A percentile compares a stretch with the other conserved stretches of the same genome.
Conservation (phyloP, 2,797 vertebrate genomes). For the Enteromius argenteus region DNA sequence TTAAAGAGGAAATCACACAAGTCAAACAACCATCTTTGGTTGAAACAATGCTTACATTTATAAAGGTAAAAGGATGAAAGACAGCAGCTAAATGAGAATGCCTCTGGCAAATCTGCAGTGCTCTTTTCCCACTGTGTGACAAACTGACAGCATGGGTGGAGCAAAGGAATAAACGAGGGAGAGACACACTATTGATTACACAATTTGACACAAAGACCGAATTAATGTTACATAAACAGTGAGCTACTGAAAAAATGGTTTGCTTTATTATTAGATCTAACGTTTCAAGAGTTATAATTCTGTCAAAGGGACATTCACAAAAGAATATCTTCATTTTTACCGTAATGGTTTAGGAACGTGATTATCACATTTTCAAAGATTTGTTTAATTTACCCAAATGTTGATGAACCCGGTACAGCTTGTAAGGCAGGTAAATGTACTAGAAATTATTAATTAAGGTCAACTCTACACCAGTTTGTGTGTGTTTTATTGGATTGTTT, state of each 20-base stretch:
- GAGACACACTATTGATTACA: conserved; percentile 6
- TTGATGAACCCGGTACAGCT: background rate
- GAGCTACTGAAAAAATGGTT: background rate
- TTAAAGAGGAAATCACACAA: background rate
- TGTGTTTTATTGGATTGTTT: background rate
- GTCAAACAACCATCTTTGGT: background rate
- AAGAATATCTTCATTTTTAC: background rate
- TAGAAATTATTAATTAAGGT: background rate
- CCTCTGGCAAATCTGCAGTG: conserved; percentile 26
- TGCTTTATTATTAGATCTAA: background rate
- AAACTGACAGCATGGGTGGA: conserved; percentile 41
- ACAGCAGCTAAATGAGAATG: conserved; percentile 28
- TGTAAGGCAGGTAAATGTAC: background rate
- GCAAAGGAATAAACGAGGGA: background rate
- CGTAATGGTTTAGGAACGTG: background rate
- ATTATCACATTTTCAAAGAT: conserved; percentile 5
- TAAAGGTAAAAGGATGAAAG: conserved; percentile 13
- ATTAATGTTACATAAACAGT: background rate
- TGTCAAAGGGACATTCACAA: background rate
- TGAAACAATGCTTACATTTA: conserved; percentile 26
- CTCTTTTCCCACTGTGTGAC: conserved; percentile 28
- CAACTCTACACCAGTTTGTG: background rate
- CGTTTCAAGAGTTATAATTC: background rate
- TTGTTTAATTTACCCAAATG: conserved; percentile 15
- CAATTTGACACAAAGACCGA: background rate